Evolutionary conservation across 2,113 vertebrate species (phyloP).

Genomic region (Proterorhinus semilunaris): DNA sequence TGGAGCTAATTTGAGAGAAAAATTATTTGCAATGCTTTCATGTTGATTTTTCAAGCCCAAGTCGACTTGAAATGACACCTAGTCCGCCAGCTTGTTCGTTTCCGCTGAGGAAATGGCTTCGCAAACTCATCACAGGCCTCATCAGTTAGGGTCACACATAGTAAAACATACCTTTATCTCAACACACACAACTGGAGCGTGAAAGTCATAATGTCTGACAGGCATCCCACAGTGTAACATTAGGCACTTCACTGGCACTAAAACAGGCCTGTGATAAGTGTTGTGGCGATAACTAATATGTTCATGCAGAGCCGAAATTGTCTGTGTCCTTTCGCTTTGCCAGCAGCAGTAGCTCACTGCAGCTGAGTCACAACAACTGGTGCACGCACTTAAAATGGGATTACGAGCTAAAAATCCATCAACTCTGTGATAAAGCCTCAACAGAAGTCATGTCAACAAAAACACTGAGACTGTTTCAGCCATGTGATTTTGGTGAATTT

Average conservation of each 20-base stretch:
- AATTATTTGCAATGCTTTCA: conserved; percentile 52
- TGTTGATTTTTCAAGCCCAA: conserved; percentile 54
- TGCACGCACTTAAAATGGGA: not conserved
- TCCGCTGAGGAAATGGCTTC: conserved; percentile 31
- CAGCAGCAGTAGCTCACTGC: conserved; percentile 31
- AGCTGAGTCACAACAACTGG: conserved; percentile 25
- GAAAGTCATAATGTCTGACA: conserved; percentile 8
- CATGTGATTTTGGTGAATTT: not conserved
- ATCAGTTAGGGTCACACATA: conserved; percentile 45
- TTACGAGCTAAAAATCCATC: not conserved
- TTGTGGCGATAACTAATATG: conserved; percentile 47
- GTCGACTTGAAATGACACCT: conserved; percentile 52
- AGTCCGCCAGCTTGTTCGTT: conserved; percentile 17
- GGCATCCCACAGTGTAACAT: conserved; percentile 13
- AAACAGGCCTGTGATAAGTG: conserved; percentile 48
- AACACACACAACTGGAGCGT: not conserved
- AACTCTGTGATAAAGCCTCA: not conserved
- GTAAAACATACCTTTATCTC: conserved; percentile 22
- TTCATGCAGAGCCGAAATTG: conserved; percentile 24
- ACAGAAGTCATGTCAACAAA: not conserved
- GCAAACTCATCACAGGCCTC: conserved; percentile 49
- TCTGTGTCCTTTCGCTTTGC: conserved; percentile 27
- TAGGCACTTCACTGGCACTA: conserved; percentile 38
- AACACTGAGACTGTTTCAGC: not conserved
- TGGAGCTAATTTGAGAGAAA: conserved; percentile 56